These are phyloP conservation scores for Dermatemys mawii DNA, from an alignment of 2,113 vertebrate species.

Conservation along the genomic window DNA sequence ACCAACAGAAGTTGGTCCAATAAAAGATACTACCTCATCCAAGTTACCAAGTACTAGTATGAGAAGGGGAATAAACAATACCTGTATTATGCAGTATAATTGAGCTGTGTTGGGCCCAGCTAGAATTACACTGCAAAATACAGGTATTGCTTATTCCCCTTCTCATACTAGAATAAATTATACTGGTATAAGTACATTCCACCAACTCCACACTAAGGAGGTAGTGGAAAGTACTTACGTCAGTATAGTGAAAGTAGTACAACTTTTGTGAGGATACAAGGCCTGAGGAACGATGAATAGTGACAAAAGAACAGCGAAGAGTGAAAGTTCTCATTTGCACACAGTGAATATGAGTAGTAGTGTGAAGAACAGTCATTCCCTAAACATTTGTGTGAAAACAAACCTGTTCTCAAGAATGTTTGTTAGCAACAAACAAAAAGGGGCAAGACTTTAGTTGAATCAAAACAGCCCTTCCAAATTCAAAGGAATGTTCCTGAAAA, in stretches of 20 bases:
- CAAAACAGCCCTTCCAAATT: neutral
- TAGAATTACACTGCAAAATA: neutral
- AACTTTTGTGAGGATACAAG: neutral
- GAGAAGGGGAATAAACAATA: too few species aligned
- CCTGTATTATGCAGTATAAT: too few species aligned
- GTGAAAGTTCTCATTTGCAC: neutral
- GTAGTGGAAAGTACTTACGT: too few species aligned
- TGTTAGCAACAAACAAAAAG: neutral
- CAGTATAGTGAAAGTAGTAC: neutral
- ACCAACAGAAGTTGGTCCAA: neutral
- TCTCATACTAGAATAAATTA: neutral
- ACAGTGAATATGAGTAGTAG: neutral
- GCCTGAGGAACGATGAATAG: neutral
- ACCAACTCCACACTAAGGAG: neutral
- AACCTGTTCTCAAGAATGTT: neutral
- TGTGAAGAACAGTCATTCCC: neutral
- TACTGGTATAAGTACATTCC: neutral
- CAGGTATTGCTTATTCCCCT: neutral
- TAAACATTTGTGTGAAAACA: neutral
- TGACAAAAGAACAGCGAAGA: neutral
- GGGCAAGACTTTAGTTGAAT: neutral
- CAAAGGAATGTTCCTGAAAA: neutral
- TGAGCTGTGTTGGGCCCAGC: too few species aligned
- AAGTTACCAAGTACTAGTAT: too few species aligned
- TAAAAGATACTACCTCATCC: neutral